Evolutionary conservation across 2,888 invertebrate species (phyloP).

Genomic region (Slavum lentiscoides): DNA sequence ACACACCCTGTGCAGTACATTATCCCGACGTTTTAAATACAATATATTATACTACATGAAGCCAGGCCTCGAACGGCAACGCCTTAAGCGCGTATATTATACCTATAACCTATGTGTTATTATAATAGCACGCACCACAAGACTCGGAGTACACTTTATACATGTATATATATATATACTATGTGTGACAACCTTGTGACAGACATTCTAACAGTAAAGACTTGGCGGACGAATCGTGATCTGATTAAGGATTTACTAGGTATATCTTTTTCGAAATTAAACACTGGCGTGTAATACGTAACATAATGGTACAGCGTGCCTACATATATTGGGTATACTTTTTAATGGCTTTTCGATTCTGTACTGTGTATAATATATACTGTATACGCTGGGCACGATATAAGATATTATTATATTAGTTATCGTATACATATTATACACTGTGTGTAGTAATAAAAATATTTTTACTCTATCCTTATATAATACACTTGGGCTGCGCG

Average conservation of each 20-base stretch:
- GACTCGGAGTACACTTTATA: no score
- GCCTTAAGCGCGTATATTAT: constrained; percentile 14
- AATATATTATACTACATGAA: constrained; percentile 14
- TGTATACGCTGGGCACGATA: not conserved
- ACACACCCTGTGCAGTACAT: not conserved
- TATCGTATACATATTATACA: no score
- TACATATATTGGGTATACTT: not conserved
- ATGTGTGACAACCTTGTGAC: constrained; percentile 44
- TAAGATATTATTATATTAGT: not conserved
- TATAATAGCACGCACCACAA: no score
- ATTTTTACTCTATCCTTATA: constrained; percentile 1
- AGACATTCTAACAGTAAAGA: not conserved
- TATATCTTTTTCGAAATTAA: constrained; percentile 8
- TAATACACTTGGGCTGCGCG: not conserved
- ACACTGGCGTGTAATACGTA: not conserved
- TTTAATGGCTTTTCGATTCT: constrained; percentile 38
- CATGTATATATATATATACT: not conserved
- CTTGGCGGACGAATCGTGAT: constrained; percentile 34
- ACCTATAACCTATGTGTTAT: no score
- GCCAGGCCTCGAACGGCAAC: constrained; percentile 22
- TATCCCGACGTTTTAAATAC: constrained; percentile 27
- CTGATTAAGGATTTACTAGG: constrained; percentile 21
- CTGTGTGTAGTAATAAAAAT: not conserved
- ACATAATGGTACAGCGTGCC: not conserved
- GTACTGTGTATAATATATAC: no score